A percentile compares a stretch with the other conserved stretches of the same genome.
Conservation (phyloP, 1,140 invertebrate genomes). For the Leptinotarsa texana region DNA sequence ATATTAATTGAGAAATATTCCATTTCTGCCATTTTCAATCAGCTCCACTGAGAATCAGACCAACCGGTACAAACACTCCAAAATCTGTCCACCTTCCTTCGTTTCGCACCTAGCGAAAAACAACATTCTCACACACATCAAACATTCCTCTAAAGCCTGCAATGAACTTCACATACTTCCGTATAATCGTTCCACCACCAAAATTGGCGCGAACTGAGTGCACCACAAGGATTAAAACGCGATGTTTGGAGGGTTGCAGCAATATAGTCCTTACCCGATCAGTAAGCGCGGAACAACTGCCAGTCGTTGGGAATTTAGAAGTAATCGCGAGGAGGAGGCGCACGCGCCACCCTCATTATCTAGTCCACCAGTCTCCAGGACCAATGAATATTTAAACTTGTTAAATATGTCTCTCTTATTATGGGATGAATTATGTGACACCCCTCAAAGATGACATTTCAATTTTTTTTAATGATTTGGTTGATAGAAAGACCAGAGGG, state of each 20-base stretch:
- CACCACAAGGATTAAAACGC: constrained; percentile 13
- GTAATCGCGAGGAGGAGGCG: constrained; percentile 23
- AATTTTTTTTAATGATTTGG: background rate
- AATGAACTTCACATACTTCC: constrained; percentile 15
- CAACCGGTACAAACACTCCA: no score
- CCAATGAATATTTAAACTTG: constrained; percentile 30
- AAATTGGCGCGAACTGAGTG: constrained; percentile 12
- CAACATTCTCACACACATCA: constrained; percentile 4
- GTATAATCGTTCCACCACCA: constrained; percentile 5
- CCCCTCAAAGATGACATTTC: background rate
- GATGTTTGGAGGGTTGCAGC: background rate
- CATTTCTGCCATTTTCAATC: no score
- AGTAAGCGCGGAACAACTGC: constrained; percentile 37
- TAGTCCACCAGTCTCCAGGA: constrained; percentile 19
- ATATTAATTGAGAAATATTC: no score
- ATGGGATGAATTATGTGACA: constrained; percentile 21
- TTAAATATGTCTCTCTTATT: constrained; percentile 18
- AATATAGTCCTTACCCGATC: constrained; percentile 22
- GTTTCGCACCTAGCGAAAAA: background rate
- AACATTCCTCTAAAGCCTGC: background rate
- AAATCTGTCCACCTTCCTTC: no score
- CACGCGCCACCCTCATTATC: constrained; percentile 35
- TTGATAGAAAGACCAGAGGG: no score
- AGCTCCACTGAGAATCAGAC: no score
- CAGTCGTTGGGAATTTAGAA: constrained; percentile 29